A percentile compares a stretch with the other conserved stretches of the same genome.
These are phyloP conservation scores for Plumapathes pennacea DNA, from an alignment of 92 coral and sea anemone genomes.

Conservation along the genomic window DNA sequence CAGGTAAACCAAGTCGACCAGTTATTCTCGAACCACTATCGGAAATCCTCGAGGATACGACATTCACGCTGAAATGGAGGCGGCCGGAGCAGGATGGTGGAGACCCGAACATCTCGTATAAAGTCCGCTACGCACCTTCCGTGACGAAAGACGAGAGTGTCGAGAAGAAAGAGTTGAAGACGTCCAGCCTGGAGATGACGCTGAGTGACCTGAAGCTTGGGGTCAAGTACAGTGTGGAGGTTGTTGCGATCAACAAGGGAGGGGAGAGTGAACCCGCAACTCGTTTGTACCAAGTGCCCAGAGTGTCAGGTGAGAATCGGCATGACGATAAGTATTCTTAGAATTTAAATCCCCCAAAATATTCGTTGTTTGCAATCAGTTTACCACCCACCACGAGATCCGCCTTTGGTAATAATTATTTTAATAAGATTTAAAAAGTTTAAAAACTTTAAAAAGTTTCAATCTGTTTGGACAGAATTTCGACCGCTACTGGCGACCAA, in stretches of 20 bases:
- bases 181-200: neutral
- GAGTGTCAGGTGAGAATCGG: too few species aligned
- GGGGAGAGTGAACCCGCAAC: conserved; percentile 38
- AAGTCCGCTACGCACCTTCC: conserved; percentile 25
- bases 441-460: too few species aligned
- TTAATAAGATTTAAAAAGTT: too few species aligned
- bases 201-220: neutral
- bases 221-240: conserved; percentile 34
- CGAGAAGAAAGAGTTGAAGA: neutral
- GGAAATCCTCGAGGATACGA: conserved; percentile 5
- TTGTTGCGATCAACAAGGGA: conserved; percentile 43
- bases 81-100: conserved; percentile 58
- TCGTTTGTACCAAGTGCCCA: conserved; percentile 16
- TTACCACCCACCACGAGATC: too few species aligned
- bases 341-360: too few species aligned
- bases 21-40: conserved; percentile 46
- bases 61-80: conserved; percentile 54
- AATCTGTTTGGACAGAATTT: too few species aligned
- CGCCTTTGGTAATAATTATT: too few species aligned
- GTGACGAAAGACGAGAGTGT: conserved; percentile 1
- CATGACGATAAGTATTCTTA: too few species aligned
- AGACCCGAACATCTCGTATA: conserved; percentile 42
- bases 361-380: too few species aligned
- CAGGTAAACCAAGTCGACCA: conserved; percentile 65
- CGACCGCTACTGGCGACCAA: too few species aligned